A percentile compares a stretch with the other conserved stretches of the same genome.
Conservation (phyloP, 92 coral and sea anemone species). For the Porites rus region DNA sequence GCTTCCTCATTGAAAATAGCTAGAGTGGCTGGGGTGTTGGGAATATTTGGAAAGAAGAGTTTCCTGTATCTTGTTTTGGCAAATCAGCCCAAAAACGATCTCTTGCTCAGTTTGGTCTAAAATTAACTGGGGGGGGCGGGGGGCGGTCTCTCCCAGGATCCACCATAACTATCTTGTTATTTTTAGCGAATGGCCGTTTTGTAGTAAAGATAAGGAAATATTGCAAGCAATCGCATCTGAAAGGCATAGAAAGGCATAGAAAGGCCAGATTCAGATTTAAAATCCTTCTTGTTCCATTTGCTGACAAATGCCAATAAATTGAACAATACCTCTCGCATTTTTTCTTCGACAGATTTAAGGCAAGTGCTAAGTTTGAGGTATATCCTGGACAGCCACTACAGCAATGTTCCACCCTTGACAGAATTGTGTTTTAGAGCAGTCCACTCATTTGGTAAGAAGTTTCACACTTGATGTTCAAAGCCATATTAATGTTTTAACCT, state of each 20-base stretch:
- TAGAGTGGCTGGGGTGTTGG: no score
- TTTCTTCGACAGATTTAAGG: slow-evolving; percentile 28
- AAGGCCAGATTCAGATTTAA: background rate
- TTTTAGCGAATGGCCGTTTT: no score
- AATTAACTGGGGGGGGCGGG: no score
- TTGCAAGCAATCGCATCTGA: background rate
- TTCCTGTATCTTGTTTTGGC: no score
- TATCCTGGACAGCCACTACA: background rate
- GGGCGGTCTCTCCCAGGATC: no score
- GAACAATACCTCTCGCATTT: background rate
- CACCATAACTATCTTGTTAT: no score
- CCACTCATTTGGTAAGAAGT: slow-evolving; percentile 13
- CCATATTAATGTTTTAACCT: background rate
- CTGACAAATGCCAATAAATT: background rate
- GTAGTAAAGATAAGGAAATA: no score
- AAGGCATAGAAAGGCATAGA: background rate
- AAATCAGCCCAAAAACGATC: no score
- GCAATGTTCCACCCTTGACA: slow-evolving; percentile 26
- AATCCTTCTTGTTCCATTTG: background rate
- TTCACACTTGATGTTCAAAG: background rate
- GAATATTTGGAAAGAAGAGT: no score
- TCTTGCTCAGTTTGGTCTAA: no score
- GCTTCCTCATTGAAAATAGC: no score
- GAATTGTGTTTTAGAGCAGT: slow-evolving; percentile 43
- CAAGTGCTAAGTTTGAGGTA: slow-evolving; percentile 13